These are phyloP conservation scores for Crocallis elinguaria DNA, from an alignment of 2,888 invertebrate genomes.

Conservation along the genomic window DNA sequence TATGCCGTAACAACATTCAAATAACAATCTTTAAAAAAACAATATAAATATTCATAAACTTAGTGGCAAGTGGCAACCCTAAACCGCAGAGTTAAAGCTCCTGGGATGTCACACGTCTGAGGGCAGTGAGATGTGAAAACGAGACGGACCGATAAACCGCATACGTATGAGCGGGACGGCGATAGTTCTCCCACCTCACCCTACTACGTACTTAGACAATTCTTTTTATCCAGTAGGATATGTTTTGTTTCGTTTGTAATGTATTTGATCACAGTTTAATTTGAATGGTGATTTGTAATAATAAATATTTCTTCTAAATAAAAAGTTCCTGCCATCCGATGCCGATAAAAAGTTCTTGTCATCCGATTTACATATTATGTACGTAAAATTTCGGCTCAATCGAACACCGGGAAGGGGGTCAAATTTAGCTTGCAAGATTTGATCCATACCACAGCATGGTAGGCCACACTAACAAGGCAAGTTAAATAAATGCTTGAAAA, in stretches of 20 bases:
- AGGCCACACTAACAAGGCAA: no score
- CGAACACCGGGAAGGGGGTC: no score
- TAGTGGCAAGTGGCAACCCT: constrained; percentile 53
- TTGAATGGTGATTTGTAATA: neutral
- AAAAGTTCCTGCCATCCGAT: no score
- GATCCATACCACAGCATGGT: no score
- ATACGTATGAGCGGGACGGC: constrained; percentile 52
- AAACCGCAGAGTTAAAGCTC: constrained; percentile 68
- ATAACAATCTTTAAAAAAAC: no score
- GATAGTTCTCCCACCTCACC: constrained; percentile 37
- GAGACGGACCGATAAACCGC: constrained; percentile 45
- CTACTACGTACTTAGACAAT: constrained; percentile 48
- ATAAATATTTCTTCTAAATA: no score
- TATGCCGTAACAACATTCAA: no score
- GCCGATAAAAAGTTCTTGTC: no score
- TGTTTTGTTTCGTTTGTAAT: constrained; percentile 52
- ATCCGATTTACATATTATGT: no score
- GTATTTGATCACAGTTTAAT: constrained; percentile 36
- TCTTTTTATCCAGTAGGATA: constrained; percentile 62
- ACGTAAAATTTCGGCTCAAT: no score
- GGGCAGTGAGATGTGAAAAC: constrained; percentile 77
- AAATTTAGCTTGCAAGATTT: no score
- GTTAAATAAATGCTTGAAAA: no score
- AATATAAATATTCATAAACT: neutral
- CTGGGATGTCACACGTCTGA: constrained; percentile 81